These are phyloP conservation scores for Pediacus dermestoides DNA, from an alignment of 2,888 invertebrate species.

Conservation along the genomic window DNA sequence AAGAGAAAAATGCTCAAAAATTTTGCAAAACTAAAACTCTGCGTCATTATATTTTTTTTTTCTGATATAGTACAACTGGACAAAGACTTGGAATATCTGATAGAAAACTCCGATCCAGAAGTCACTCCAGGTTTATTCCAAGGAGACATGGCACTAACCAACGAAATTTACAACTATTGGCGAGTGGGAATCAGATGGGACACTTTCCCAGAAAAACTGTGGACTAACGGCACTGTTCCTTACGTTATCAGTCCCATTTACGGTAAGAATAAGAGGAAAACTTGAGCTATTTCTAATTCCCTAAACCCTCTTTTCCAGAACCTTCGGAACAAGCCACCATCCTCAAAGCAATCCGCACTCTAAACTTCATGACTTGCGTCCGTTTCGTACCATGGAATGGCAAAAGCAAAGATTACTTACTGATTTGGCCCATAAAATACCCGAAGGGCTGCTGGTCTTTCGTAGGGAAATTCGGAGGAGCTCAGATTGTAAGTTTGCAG, in stretches of 20 bases:
- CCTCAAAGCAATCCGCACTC: conserved; percentile 56
- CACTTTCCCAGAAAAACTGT: conserved; percentile 61
- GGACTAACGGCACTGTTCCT: conserved; percentile 63
- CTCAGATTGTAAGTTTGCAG: conserved; percentile 69
- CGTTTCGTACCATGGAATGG: conserved; percentile 65
- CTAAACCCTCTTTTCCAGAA: conserved; percentile 44
- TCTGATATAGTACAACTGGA: conserved; percentile 25
- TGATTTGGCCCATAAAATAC: conserved; percentile 64
- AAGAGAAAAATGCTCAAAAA: not conserved
- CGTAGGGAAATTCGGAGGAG: conserved; percentile 69
- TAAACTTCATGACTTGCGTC: conserved; percentile 64
- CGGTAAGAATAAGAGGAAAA: conserved; percentile 43
- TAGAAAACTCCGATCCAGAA: conserved; percentile 58
- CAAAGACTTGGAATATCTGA: conserved; percentile 21
- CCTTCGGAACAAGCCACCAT: conserved; percentile 58
- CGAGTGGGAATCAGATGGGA: conserved; percentile 63
- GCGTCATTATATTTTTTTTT: not conserved
- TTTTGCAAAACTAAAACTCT: conserved; percentile 2
- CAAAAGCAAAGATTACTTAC: conserved; percentile 58
- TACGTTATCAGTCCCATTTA: conserved; percentile 63
- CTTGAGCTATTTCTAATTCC: conserved; percentile 2
- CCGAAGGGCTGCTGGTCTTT: conserved; percentile 74
- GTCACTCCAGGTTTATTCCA: conserved; percentile 63
- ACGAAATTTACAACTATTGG: conserved; percentile 58
- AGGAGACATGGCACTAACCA: conserved; percentile 66